Evolutionary conservation across 2,888 invertebrate genomes (phyloP).

Genomic region (Agapostemon virescens): DNA sequence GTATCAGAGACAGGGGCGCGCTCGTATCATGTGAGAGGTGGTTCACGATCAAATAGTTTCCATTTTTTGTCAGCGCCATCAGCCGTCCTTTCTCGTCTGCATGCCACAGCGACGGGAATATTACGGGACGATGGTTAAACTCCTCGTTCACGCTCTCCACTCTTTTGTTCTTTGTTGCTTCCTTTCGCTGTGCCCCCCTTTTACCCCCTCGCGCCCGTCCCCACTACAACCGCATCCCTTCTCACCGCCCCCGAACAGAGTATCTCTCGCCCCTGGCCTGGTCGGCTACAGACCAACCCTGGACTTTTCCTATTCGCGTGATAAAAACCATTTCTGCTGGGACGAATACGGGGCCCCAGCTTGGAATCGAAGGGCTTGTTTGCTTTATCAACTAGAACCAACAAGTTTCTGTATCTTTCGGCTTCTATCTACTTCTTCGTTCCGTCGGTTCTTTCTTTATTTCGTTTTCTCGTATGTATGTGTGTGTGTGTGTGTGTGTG

Average conservation of each 20-base stretch:
- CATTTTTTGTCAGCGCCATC: slow-evolving; percentile 70
- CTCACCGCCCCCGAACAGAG: background rate
- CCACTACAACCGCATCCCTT: background rate
- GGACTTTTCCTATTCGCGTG: slow-evolving; percentile 52
- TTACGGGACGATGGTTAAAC: slow-evolving; percentile 70
- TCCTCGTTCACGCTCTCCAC: slow-evolving; percentile 62
- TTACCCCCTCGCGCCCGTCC: background rate
- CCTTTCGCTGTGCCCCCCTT: slow-evolving; percentile 39
- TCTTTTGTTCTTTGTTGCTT: slow-evolving; percentile 60
- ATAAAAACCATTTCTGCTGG: slow-evolving; percentile 49
- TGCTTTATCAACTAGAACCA: slow-evolving; percentile 20
- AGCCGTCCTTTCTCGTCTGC: slow-evolving; percentile 67
- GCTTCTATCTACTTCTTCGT: slow-evolving; percentile 8
- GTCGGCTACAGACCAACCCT: background rate
- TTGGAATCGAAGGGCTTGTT: slow-evolving; percentile 30
- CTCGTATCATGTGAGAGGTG: slow-evolving; percentile 53
- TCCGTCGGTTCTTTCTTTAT: background rate
- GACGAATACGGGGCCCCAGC: slow-evolving; percentile 2
- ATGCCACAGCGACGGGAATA: slow-evolving; percentile 64
- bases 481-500: no score
- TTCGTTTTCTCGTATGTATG: background rate
- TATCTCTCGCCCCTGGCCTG: background rate
- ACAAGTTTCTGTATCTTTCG: slow-evolving; percentile 10
- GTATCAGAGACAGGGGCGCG: slow-evolving; percentile 35
- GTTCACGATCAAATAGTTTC: slow-evolving; percentile 78